phyloP scores from a whole-genome alignment of 2,113 vertebrate genomes.

The Nothoprocta perdicaria region DNA sequence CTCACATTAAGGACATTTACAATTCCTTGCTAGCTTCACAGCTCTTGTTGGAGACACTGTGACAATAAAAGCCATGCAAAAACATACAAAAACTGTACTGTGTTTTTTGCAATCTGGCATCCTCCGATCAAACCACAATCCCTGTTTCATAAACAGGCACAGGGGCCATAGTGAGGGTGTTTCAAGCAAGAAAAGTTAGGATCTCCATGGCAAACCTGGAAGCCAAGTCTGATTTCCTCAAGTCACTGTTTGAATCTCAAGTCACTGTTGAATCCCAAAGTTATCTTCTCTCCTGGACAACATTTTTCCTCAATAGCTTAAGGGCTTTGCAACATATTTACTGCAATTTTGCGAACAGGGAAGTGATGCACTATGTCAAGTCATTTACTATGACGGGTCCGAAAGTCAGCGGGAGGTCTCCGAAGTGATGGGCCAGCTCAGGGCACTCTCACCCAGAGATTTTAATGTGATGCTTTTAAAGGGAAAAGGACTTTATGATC shows the following conservation, averaged over 20 bases:
- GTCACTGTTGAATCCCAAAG: neutral
- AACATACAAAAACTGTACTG: accelerated
- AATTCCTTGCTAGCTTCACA: neutral
- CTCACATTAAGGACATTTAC: neutral
- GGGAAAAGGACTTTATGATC: neutral
- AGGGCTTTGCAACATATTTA: neutral
- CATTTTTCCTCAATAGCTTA: neutral
- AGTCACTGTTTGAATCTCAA: neutral
- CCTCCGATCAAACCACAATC: neutral
- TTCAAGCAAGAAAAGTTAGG: neutral
- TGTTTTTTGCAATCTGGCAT: too few relatives aligned
- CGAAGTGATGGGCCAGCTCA: neutral
- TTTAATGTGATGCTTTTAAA: neutral
- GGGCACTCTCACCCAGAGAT: accelerated
- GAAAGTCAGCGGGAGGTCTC: neutral
- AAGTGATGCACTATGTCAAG: neutral
- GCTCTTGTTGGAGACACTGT: neutral
- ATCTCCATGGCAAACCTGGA: neutral
- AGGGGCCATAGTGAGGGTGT: neutral
- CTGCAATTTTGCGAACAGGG: neutral
- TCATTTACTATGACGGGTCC: accelerated
- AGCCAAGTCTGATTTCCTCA: neutral
- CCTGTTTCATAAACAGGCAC: neutral
- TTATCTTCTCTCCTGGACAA: neutral
- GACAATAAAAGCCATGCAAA: neutral